phyloP scores from a whole-genome alignment of 2,797 vertebrate genomes.

The Chromobotia macracanthus region DNA sequence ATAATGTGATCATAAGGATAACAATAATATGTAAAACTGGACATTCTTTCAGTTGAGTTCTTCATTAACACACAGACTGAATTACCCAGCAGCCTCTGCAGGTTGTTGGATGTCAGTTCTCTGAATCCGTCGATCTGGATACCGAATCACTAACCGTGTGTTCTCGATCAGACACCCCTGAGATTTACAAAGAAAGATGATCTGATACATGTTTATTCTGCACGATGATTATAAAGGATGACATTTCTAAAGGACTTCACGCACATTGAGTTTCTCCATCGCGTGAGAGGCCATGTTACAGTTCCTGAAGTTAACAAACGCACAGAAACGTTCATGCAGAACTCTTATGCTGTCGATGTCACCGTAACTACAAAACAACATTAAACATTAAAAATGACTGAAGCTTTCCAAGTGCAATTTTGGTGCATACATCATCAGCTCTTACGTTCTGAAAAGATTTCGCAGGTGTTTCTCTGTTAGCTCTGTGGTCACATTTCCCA shows the following conservation, averaged over 20 bases:
- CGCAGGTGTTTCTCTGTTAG: conserved; percentile 81
- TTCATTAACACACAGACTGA: too few species aligned
- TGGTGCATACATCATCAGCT: neutral
- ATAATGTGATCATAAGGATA: too few species aligned
- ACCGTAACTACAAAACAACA: conserved; percentile 67
- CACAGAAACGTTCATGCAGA: conserved; percentile 76
- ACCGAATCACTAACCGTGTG: conserved; percentile 82
- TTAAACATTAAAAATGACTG: conserved; percentile 3
- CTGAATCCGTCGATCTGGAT: conserved; percentile 80
- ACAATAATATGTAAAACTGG: too few species aligned
- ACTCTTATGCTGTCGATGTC: conserved; percentile 78
- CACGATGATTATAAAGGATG: neutral
- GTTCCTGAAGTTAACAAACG: conserved; percentile 80
- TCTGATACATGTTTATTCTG: neutral
- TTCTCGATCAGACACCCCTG: conserved; percentile 82
- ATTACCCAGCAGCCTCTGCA: conserved; percentile 72
- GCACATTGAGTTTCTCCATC: conserved; percentile 77
- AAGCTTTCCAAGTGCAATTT: conserved; percentile 10
- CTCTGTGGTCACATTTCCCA: conserved; percentile 84
- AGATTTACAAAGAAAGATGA: neutral
- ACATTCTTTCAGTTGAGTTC: neutral
- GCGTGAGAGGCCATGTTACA: conserved; percentile 74
- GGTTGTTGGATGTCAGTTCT: conserved; percentile 68
- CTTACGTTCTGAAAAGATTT: conserved; percentile 83
- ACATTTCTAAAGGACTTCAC: conserved; percentile 42